These are phyloP conservation scores for Acronicta psi DNA, from an alignment of 2,888 invertebrate species.

Conservation along the genomic window DNA sequence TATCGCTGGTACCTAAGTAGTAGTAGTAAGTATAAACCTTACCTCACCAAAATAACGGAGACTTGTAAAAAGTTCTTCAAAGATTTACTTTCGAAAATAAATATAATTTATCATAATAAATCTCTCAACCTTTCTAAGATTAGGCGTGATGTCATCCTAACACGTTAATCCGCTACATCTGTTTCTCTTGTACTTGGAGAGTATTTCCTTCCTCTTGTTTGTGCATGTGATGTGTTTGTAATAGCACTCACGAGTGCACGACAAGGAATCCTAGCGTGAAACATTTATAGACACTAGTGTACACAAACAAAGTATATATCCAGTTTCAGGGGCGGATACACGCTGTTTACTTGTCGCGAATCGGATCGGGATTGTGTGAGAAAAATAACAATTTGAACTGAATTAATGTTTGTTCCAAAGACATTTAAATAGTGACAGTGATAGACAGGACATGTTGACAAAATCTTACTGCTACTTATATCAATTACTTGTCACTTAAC, in stretches of 20 bases:
- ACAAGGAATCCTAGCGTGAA: constrained; percentile 31
- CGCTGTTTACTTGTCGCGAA: constrained; percentile 45
- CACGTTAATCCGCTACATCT: constrained; percentile 18
- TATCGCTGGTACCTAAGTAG: too few species aligned
- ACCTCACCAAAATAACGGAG: too few species aligned
- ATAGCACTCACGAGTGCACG: constrained; percentile 45
- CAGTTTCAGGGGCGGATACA: constrained; percentile 43
- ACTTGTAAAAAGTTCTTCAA: too few species aligned
- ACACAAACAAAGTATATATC: constrained; percentile 37
- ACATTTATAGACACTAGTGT: constrained; percentile 47
- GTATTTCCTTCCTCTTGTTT: constrained; percentile 46
- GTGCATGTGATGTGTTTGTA: constrained; percentile 47
- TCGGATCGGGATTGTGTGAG: constrained; percentile 24
- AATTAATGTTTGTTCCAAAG: constrained; percentile 3
- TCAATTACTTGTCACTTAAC: too few species aligned
- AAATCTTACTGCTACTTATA: too few species aligned
- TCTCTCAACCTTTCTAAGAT: neutral
- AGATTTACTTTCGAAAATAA: neutral
- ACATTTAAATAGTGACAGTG: too few species aligned
- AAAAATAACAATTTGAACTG: constrained; percentile 22
- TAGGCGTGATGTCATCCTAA: constrained; percentile 19
- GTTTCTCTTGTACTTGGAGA: constrained; percentile 27
- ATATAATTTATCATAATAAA: neutral
- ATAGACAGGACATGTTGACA: too few species aligned
- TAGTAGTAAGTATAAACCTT: too few species aligned